Evolutionary conservation across 2,888 invertebrate species (phyloP).

Genomic region (Andrena marginata): DNA sequence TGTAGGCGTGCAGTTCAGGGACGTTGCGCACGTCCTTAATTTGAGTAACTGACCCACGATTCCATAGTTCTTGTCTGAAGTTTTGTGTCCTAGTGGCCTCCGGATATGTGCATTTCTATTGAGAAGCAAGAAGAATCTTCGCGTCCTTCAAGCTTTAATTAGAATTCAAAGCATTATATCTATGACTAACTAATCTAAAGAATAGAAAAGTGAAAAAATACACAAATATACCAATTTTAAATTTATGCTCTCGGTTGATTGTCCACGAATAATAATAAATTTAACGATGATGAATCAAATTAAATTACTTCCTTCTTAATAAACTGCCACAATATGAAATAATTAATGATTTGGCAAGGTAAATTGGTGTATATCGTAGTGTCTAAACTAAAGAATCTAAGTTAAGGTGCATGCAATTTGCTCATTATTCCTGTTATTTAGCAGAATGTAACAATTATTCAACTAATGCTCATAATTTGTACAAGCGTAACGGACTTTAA

Average conservation of each 20-base stretch:
- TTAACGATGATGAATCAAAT: too few species aligned
- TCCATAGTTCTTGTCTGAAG: not conserved
- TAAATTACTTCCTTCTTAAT: too few species aligned
- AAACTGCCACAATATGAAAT: too few species aligned
- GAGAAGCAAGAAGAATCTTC: constrained; percentile 13
- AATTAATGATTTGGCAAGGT: too few species aligned
- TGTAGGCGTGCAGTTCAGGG: not conserved
- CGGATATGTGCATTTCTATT: not conserved
- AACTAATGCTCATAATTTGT: too few species aligned
- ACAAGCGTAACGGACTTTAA: too few species aligned
- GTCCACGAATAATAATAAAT: not conserved
- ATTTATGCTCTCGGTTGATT: too few species aligned
- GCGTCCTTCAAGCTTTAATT: not conserved
- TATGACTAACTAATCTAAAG: not conserved
- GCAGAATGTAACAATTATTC: too few species aligned
- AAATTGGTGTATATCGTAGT: too few species aligned
- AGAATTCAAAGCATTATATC: not conserved
- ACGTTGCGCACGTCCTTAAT: constrained; percentile 13
- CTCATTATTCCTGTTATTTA: too few species aligned
- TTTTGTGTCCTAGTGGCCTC: not conserved
- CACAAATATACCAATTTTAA: not conserved
- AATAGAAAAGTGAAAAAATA: not conserved
- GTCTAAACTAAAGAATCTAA: too few species aligned
- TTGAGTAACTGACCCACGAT: not conserved
- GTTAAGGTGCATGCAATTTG: too few species aligned